These are phyloP conservation scores for Pinna nobilis DNA, from an alignment of 1,140 invertebrate genomes.

Conservation along the genomic window DNA sequence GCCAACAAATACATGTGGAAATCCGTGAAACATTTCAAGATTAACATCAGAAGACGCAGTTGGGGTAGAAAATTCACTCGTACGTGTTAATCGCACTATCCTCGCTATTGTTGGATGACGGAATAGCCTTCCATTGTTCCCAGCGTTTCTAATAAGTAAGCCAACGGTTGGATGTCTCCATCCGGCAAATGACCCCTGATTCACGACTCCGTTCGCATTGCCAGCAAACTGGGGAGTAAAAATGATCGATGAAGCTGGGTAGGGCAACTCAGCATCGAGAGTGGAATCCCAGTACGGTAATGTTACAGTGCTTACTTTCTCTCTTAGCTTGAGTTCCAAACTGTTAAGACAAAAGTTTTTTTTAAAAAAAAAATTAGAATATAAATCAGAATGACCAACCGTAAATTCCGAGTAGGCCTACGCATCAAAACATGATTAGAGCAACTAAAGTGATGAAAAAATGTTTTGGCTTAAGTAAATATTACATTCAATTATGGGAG, in stretches of 20 bases:
- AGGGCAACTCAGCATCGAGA: constrained; percentile 61
- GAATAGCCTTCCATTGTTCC: constrained; percentile 18
- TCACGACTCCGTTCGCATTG: constrained; percentile 70
- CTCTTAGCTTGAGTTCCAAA: constrained; percentile 3
- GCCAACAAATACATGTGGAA: constrained; percentile 56
- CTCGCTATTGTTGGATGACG: constrained; percentile 4
- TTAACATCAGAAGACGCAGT: constrained; percentile 34
- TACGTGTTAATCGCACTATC: constrained; percentile 20
- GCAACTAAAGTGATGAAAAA: too few species aligned
- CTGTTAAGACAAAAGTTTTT: not conserved
- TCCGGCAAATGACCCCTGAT: constrained; percentile 66
- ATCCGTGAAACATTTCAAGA: constrained; percentile 58
- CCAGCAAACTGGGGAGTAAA: constrained; percentile 70
- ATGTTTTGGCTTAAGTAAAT: too few species aligned
- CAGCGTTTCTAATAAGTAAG: constrained; percentile 34
- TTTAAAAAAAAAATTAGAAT: too few species aligned
- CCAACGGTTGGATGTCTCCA: constrained; percentile 36
- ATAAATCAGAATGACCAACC: too few species aligned
- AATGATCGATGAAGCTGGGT: constrained; percentile 67
- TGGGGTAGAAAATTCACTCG: constrained; percentile 32
- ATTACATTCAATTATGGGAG: too few species aligned
- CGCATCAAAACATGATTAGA: too few species aligned
- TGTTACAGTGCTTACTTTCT: constrained; percentile 49
- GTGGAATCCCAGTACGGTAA: constrained; percentile 74
- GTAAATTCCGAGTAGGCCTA: too few species aligned